Conservation (phyloP, 2,888 invertebrate species). For the Drosophila birchii region DNA sequence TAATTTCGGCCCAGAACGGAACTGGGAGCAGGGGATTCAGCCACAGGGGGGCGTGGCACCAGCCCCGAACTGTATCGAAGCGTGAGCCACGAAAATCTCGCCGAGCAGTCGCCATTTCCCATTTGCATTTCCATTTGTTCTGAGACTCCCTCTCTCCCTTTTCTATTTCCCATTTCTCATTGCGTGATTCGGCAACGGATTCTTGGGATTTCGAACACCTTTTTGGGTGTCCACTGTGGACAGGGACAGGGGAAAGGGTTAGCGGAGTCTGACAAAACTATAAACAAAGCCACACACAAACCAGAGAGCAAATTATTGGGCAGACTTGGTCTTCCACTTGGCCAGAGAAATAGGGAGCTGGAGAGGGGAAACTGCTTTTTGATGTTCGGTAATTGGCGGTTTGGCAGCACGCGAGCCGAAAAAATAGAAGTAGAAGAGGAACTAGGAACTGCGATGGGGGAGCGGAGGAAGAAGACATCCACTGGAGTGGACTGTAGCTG, state of each 20-base stretch:
- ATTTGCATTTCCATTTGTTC: conserved; percentile 59
- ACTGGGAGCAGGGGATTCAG: not conserved
- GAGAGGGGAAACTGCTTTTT: conserved; percentile 73
- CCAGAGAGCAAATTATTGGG: conserved; percentile 71
- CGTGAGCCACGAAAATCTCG: conserved; percentile 70
- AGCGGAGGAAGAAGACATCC: conserved; percentile 37
- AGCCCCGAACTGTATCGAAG: conserved; percentile 61
- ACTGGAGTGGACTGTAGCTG: conserved; percentile 45
- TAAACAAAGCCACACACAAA: conserved; percentile 74
- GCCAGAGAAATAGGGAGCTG: conserved; percentile 7
- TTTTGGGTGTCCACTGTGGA: conserved; percentile 69
- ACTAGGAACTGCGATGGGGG: conserved; percentile 3
- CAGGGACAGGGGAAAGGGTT: conserved; percentile 25
- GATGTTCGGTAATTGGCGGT: conserved; percentile 80
- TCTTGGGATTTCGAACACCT: conserved; percentile 76
- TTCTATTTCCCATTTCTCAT: conserved; percentile 41
- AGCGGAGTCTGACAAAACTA: conserved; percentile 52
- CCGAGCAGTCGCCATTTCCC: conserved; percentile 33
- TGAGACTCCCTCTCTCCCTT: not conserved
- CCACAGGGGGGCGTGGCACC: conserved; percentile 53
- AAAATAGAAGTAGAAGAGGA: conserved; percentile 22
- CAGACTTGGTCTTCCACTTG: conserved; percentile 49
- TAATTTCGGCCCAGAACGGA: conserved; percentile 56
- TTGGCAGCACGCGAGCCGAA: conserved; percentile 78
- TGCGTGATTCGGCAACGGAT: conserved; percentile 72